A percentile compares a stretch with the other conserved stretches of the same genome.
Evolutionary conservation across 2,113 vertebrate species (phyloP).

Genomic region (Albula glossodonta): DNA sequence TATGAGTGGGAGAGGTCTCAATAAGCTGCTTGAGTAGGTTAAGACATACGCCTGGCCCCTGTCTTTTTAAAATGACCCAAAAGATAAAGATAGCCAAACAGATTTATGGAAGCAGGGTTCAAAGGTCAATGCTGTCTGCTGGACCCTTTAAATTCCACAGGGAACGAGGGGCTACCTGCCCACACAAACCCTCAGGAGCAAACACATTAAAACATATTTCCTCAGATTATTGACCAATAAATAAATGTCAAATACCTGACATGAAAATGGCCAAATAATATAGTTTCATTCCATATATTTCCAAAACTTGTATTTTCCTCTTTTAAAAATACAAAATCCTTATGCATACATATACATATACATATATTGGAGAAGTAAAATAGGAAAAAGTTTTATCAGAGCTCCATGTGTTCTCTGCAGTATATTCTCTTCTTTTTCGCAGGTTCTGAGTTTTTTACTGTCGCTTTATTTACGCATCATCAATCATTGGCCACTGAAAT

Average conservation of each 20-base stretch:
- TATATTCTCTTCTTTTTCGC: not conserved
- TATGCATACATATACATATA: too few relatives aligned
- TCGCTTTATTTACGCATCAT: not conserved
- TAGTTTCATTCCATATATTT: too few relatives aligned
- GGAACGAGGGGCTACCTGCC: not conserved
- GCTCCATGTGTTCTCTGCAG: not conserved
- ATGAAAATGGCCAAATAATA: too few relatives aligned
- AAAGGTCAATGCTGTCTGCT: constrained; percentile 12
- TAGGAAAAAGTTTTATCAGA: not conserved
- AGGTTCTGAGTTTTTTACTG: constrained; percentile 3
- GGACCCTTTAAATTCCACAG: not conserved
- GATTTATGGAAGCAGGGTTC: constrained; percentile 30
- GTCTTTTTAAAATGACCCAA: constrained; percentile 15
- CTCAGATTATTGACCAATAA: too few relatives aligned
- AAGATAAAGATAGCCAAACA: constrained; percentile 17
- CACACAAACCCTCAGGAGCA: not conserved
- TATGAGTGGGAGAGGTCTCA: constrained; percentile 25
- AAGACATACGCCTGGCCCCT: constrained; percentile 27
- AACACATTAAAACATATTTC: not conserved
- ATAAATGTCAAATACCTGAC: too few relatives aligned
- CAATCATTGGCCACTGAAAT: not conserved
- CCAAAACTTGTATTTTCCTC: too few relatives aligned
- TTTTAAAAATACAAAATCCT: too few relatives aligned
- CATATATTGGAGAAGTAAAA: too few relatives aligned
- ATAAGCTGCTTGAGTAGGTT: constrained; percentile 17